Evolutionary conservation across 2,797 vertebrate genomes (phyloP).

Genomic region (Coregonus suidteri): DNA sequence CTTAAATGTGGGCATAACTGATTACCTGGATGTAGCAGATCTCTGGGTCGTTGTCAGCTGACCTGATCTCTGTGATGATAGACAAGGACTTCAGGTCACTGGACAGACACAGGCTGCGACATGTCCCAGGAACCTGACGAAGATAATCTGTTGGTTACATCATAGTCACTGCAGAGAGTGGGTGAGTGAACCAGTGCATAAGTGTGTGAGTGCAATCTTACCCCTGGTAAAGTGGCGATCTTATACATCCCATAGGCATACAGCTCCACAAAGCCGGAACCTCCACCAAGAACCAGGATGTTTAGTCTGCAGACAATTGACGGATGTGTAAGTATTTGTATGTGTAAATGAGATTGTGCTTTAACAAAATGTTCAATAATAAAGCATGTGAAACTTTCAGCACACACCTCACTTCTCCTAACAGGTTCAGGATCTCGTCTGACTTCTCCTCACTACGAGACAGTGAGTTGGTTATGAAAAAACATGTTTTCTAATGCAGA

Average conservation of each 20-base stretch:
- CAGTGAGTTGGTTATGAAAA: constrained; percentile 2
- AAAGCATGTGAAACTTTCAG: background rate
- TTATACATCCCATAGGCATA: constrained; percentile 99
- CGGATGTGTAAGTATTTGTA: background rate
- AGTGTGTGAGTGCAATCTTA: constrained; percentile 53
- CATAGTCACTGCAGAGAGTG: background rate
- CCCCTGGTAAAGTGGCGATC: constrained; percentile 88
- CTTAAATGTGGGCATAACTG: background rate
- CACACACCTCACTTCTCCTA: constrained; percentile 92
- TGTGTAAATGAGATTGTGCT: background rate
- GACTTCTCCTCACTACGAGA: constrained; percentile 94
- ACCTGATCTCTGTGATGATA: constrained; percentile 83
- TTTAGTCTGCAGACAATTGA: constrained; percentile 80
- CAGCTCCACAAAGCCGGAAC: constrained; percentile 88
- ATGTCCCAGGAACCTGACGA: constrained; percentile 85
- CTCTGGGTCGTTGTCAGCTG: constrained; percentile 73
- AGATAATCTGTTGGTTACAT: background rate
- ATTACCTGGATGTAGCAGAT: constrained; percentile 89
- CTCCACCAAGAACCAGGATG: constrained; percentile 91
- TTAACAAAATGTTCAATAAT: background rate
- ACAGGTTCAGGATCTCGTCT: constrained; percentile 96
- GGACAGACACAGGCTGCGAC: constrained; percentile 89
- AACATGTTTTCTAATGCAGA: background rate
- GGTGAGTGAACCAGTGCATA: background rate
- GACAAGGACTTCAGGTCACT: constrained; percentile 94